These are phyloP conservation scores for Physeter macrocephalus DNA, from an alignment of 2,113 vertebrate genomes.

Conservation along the genomic window DNA sequence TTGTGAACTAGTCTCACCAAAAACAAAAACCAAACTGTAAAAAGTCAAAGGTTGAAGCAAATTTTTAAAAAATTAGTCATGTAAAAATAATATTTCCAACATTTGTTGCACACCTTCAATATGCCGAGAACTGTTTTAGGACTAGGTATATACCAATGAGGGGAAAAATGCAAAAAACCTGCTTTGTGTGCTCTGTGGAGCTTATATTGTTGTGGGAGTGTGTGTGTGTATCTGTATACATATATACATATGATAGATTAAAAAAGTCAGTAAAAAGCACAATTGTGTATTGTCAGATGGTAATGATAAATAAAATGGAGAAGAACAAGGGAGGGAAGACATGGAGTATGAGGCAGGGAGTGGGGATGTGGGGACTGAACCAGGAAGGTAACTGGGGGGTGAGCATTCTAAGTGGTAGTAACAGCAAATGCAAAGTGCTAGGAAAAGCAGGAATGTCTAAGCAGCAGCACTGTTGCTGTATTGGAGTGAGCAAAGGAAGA, in stretches of 20 bases:
- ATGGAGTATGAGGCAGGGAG: background rate
- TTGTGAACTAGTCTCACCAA: background rate
- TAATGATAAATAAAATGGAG: background rate
- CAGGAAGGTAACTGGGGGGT: background rate
- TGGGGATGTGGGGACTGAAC: background rate
- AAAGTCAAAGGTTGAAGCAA: background rate
- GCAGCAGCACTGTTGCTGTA: background rate
- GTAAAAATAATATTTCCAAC: background rate
- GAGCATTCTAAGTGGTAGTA: background rate
- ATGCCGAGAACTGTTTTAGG: background rate
- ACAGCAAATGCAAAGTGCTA: background rate
- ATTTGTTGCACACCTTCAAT: background rate
- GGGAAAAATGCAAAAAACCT: background rate
- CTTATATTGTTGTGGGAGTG: background rate
- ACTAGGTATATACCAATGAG: background rate
- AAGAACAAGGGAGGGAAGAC: background rate
- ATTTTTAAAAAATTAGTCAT: background rate
- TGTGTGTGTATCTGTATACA: no score
- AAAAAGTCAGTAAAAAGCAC: background rate
- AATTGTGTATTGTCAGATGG: background rate
- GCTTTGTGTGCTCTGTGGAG: background rate
- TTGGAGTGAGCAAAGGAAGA: background rate
- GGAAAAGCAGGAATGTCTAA: background rate
- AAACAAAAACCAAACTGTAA: background rate
- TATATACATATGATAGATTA: background rate